Percentiles rank a stretch among this genome's conserved stretches.
These are phyloP conservation scores for Deilephila elpenor DNA, from an alignment of 2,888 invertebrate species.

Conservation along the genomic window DNA sequence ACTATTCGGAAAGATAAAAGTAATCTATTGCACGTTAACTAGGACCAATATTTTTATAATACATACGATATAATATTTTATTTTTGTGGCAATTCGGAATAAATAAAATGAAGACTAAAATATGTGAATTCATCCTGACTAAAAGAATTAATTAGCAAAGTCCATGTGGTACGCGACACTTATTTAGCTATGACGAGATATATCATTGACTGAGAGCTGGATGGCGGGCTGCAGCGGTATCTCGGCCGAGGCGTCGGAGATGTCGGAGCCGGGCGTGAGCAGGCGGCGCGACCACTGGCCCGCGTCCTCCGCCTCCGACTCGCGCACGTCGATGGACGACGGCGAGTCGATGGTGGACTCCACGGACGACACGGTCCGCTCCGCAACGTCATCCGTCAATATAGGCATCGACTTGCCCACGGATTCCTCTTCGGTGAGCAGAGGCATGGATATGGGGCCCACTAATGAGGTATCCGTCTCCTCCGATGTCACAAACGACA, in stretches of 20 bases:
- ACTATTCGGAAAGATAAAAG: neutral
- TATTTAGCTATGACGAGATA: slow-evolving; percentile 64
- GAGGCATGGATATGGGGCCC: slow-evolving; percentile 84
- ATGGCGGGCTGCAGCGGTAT: slow-evolving; percentile 74
- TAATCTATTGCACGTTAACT: slow-evolving; percentile 23
- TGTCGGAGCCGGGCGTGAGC: slow-evolving; percentile 70
- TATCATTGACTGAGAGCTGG: slow-evolving; percentile 67
- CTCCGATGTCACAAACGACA: slow-evolving; percentile 63
- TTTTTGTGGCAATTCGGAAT: neutral
- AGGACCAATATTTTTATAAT: slow-evolving; percentile 10
- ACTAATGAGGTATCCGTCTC: slow-evolving; percentile 61
- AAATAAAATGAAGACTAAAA: slow-evolving; percentile 17
- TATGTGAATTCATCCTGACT: neutral
- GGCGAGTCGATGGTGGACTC: slow-evolving; percentile 63
- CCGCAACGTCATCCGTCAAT: slow-evolving; percentile 69
- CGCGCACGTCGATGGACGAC: slow-evolving; percentile 60
- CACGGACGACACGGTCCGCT: slow-evolving; percentile 60
- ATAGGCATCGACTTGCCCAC: slow-evolving; percentile 76
- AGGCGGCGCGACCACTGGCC: slow-evolving; percentile 67
- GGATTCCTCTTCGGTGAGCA: slow-evolving; percentile 81
- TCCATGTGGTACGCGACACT: slow-evolving; percentile 35
- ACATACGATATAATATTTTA: slow-evolving; percentile 4
- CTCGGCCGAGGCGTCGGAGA: slow-evolving; percentile 72
- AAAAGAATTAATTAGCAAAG: slow-evolving; percentile 5
- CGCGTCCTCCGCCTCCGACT: slow-evolving; percentile 61